These are phyloP conservation scores for Megamerina dolium DNA, from an alignment of 2,888 invertebrate genomes.

Conservation along the genomic window DNA sequence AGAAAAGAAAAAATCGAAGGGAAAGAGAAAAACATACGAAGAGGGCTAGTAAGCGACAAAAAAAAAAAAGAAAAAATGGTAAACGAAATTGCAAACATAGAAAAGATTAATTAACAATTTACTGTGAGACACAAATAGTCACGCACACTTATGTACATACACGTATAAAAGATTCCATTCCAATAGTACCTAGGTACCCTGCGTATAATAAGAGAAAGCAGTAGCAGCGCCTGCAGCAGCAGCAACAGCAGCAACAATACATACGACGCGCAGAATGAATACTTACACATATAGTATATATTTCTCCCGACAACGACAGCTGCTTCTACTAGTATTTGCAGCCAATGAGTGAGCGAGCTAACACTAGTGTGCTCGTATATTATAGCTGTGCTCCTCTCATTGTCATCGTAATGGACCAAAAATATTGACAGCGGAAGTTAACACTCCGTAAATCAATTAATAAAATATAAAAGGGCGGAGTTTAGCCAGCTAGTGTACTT, in stretches of 20 bases:
- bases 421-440: constrained; percentile 42
- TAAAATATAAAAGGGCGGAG: constrained; percentile 41
- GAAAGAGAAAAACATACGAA: constrained; percentile 1
- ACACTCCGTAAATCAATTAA: constrained; percentile 44
- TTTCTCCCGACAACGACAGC: too few species aligned
- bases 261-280: too few species aligned
- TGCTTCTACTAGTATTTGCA: too few species aligned
- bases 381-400: constrained; percentile 2
- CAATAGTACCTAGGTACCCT: too few species aligned
- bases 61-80: constrained; percentile 3
- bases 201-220: too few species aligned
- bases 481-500: constrained; percentile 21
- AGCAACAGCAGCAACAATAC: too few species aligned
- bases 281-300: too few species aligned
- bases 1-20: constrained; percentile 7
- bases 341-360: constrained; percentile 28
- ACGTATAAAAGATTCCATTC: too few species aligned
- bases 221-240: too few species aligned
- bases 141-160: too few species aligned
- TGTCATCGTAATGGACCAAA: constrained; percentile 29
- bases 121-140: constrained; percentile 27
- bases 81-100: constrained; percentile 10
- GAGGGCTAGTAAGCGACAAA: constrained; percentile 1
- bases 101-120: constrained; percentile 42
- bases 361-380: constrained; percentile 17